Conservation (phyloP, 2,113 vertebrate genomes). For the Apaloderma vittatum region DNA sequence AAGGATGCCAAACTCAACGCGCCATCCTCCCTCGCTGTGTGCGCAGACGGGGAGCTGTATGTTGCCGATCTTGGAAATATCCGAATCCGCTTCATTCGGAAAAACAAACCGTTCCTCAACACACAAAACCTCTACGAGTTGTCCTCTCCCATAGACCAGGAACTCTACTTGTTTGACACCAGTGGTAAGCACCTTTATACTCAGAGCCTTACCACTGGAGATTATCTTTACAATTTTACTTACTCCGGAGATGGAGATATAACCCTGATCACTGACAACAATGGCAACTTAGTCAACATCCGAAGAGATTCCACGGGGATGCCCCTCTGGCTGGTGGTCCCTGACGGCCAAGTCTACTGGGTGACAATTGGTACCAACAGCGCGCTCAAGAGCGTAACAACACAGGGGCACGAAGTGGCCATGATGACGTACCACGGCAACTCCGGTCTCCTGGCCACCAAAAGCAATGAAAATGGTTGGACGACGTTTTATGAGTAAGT, state of each 20-base stretch:
- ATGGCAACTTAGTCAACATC: constrained; percentile 90
- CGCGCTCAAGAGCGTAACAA: constrained; percentile 91
- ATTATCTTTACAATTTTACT: constrained; percentile 95
- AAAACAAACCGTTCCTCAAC: constrained; percentile 94
- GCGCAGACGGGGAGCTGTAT: constrained; percentile 93
- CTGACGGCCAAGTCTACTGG: constrained; percentile 95
- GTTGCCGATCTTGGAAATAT: constrained; percentile 96
- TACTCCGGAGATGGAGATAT: constrained; percentile 91
- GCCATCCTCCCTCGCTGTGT: constrained; percentile 92
- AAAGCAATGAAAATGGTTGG: constrained; percentile 97
- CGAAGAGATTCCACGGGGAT: constrained; percentile 92
- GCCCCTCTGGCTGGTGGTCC: constrained; percentile 95
- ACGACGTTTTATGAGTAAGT: constrained; percentile 99
- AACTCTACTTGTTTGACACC: constrained; percentile 95
- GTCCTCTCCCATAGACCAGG: constrained; percentile 94
- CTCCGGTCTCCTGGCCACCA: constrained; percentile 94
- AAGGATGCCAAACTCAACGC: constrained; percentile 95
- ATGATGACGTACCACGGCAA: constrained; percentile 97
- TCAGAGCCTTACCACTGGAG: constrained; percentile 94
- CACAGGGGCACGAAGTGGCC: constrained; percentile 93
- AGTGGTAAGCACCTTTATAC: constrained; percentile 95
- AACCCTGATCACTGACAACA: constrained; percentile 91
- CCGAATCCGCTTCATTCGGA: constrained; percentile 93
- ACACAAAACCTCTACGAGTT: constrained; percentile 95
- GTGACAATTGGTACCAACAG: constrained; percentile 97